A percentile compares a stretch with the other conserved stretches of the same genome.
Evolutionary conservation across 2,113 vertebrate species (phyloP).

Genomic region (Oreotrochilus melanogaster): DNA sequence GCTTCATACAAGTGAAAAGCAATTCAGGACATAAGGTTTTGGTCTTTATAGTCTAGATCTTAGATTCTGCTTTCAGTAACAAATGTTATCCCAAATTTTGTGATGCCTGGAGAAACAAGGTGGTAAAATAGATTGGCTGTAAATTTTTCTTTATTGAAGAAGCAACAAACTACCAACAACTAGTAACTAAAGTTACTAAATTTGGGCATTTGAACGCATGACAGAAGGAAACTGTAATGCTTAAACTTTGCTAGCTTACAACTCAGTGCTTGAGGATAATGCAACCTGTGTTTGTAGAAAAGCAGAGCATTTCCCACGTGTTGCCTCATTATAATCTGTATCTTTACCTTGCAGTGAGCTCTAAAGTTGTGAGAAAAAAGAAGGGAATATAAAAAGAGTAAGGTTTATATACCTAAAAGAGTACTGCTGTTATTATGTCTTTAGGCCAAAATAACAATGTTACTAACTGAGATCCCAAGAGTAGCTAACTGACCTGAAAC

Average conservation of each 20-base stretch:
- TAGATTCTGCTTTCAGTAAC: background rate
- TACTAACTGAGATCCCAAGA: conserved; percentile 33
- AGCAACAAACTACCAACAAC: background rate
- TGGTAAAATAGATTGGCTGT: background rate
- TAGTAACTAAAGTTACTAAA: background rate
- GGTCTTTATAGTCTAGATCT: background rate
- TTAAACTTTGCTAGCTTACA: background rate
- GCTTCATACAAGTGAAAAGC: background rate
- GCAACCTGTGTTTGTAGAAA: background rate
- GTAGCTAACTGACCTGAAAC: conserved; percentile 30
- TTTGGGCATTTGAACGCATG: background rate
- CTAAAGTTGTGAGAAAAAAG: background rate
- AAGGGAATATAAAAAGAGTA: fast-evolving
- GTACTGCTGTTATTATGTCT: conserved; percentile 19
- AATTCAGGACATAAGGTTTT: background rate
- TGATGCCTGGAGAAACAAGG: background rate
- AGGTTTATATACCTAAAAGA: conserved; percentile 12
- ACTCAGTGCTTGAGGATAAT: background rate
- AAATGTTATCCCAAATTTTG: background rate
- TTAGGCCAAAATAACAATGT: conserved; percentile 43
- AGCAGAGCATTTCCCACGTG: background rate
- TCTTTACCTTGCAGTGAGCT: conserved; percentile 12
- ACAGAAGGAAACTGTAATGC: background rate
- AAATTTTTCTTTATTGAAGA: background rate
- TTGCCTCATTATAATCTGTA: background rate